These are phyloP conservation scores for Dascillus cervinus DNA, from an alignment of 2,888 invertebrate genomes.

Conservation along the genomic window DNA sequence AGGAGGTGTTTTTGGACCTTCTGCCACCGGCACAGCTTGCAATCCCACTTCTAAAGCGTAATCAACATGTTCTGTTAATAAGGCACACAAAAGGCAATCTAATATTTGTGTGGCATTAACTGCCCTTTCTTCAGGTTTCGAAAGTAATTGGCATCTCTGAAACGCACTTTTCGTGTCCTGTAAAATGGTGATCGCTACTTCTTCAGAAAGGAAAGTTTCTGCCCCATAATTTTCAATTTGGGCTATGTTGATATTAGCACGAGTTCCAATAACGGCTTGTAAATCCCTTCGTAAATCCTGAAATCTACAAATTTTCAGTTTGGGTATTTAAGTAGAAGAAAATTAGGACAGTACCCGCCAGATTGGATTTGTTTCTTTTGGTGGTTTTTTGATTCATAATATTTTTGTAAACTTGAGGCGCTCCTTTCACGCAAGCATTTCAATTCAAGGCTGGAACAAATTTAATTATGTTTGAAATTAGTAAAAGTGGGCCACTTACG, in stretches of 20 bases:
- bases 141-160: conserved; percentile 79
- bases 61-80: conserved; percentile 89
- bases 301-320: conserved; percentile 64
- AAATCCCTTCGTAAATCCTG: conserved; percentile 89
- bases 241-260: conserved; percentile 88
- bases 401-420: conserved; percentile 66
- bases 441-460: conserved; percentile 54
- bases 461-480: conserved; percentile 6
- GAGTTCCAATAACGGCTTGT: conserved; percentile 85
- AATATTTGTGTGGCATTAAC: conserved; percentile 72
- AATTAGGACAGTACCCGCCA: conserved; percentile 54
- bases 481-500: conserved; percentile 35
- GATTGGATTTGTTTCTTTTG: conserved; percentile 88
- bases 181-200: conserved; percentile 83
- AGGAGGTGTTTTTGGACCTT: conserved; percentile 70
- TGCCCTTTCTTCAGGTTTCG: conserved; percentile 68
- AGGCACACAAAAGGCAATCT: conserved; percentile 74
- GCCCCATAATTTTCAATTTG: conserved; percentile 95
- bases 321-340: not conserved
- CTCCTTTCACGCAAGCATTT: conserved; percentile 73
- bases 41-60: conserved; percentile 93
- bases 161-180: conserved; percentile 88
- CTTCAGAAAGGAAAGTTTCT: conserved; percentile 93
- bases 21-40: conserved; percentile 81
- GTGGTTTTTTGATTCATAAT: conserved; percentile 90